Evolutionary conservation across 2,113 vertebrate species (phyloP), one percentile per base, ranked within the genome.

Genomic region (Rhea pennata): DNA sequence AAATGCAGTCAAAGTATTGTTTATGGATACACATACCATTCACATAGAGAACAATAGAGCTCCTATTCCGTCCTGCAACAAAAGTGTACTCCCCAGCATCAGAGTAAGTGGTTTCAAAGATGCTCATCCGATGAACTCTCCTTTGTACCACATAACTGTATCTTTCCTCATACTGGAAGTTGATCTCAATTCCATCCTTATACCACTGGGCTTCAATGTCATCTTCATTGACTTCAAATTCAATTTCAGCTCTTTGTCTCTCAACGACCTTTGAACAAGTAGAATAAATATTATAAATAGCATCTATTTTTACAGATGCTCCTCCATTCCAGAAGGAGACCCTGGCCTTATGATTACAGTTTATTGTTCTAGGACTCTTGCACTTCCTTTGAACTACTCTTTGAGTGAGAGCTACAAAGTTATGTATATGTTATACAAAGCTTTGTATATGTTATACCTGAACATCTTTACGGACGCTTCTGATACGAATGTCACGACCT

Each of bases 161-260:
- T 95, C 99, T 97, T 92, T 99, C 98, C 91, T 99, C 99, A 66
- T 97, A 90, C 2, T 98, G 97, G 91, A 99, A 98, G 76, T 99
- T 98, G 92, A 99, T 99, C 97, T 99, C 99, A 85, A 98, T 98
- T 14, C 98, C 99, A 4, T 99, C 99, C 96, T 98, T 99, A 84
- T 99, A 97, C 99, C 99, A 99, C 74, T 96, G 99, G 67, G 98
- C 99, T 79, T 99, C 99, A 53, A 99, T 98, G 4, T 99, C 99
- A 2, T 99, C 99, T 97, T 99, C 99, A 39, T 98, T 99, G 93
- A 99, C 99, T 96, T 99, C 99, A 96, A 99, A 99, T 97, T 99
- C 99, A 76, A 99, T 98, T 15, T 98, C 98, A 5, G 99, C 98
- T 97, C 98, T 98, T 72, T 99, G 99, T 95, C 99, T 99, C 92